These are phyloP conservation scores for Eulacestoma nigropectus DNA, from an alignment of 2,113 vertebrate species.

Conservation along the genomic window DNA sequence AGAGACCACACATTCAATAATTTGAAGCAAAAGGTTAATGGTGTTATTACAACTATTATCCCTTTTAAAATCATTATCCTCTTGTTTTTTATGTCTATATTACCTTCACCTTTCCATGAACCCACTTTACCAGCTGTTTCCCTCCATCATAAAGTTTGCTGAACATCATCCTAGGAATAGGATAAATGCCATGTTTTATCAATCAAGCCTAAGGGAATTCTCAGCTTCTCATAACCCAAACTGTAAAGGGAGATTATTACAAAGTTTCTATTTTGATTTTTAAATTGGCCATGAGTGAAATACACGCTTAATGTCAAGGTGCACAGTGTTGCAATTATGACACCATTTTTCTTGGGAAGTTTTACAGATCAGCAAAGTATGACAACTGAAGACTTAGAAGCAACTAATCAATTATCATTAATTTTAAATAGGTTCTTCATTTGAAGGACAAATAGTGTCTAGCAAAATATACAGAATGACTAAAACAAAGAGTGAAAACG, in stretches of 20 bases:
- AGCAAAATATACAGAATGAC: background rate
- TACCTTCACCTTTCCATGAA: constrained; percentile 97
- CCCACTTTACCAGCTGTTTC: constrained; percentile 94
- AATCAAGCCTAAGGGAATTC: constrained; percentile 90
- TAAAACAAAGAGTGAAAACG: background rate
- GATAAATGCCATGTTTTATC: constrained; percentile 92
- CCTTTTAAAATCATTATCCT: constrained; percentile 90
- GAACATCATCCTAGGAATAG: constrained; percentile 86
- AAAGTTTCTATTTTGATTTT: constrained; percentile 81
- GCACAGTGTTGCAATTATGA: background rate
- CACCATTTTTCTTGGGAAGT: constrained; percentile 22
- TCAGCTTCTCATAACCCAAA: constrained; percentile 73
- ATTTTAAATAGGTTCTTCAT: background rate
- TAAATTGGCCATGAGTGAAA: constrained; percentile 76
- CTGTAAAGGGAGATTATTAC: constrained; percentile 77
- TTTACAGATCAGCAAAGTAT: constrained; percentile 11
- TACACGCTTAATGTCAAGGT: constrained; percentile 64
- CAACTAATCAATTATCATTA: background rate
- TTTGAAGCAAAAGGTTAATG: constrained; percentile 89
- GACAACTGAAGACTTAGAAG: background rate
- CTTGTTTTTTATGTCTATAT: constrained; percentile 91
- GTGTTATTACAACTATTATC: constrained; percentile 91
- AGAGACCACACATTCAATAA: constrained; percentile 74
- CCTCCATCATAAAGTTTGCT: constrained; percentile 90
- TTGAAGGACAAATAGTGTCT: background rate